Evolutionary conservation across 2,797 vertebrate genomes (phyloP).

Genomic region (Huso huso): DNA sequence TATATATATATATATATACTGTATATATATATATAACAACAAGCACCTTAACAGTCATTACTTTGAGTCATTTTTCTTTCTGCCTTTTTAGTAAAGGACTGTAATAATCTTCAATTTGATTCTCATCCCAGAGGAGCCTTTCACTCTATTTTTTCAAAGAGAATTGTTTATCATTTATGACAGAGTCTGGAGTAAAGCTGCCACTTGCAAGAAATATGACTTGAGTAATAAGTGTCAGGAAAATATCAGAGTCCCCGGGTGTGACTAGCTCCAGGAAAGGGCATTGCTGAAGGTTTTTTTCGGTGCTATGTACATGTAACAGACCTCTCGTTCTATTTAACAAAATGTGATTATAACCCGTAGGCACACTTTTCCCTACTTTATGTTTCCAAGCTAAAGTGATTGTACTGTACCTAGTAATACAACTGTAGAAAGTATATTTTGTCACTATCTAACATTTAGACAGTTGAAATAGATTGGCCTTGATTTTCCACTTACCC

Average conservation of each 20-base stretch:
- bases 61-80: background rate
- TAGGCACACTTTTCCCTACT: background rate
- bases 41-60: too few relatives aligned
- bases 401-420: background rate
- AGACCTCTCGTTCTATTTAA: too few relatives aligned
- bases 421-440: background rate
- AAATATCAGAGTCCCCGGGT: constrained; percentile 33
- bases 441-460: constrained; percentile 2
- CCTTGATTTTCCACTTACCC: background rate
- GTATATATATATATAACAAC: too few relatives aligned
- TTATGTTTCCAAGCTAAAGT: background rate
- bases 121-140: background rate
- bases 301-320: too few relatives aligned
- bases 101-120: constrained; percentile 8
- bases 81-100: background rate
- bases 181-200: constrained; percentile 24
- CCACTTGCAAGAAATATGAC: constrained; percentile 39
- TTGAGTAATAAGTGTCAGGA: constrained; percentile 45
- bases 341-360: constrained; percentile 25
- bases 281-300: too few relatives aligned
- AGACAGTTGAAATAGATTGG: background rate
- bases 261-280: too few relatives aligned
- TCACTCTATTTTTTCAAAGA: background rate
- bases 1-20: too few relatives aligned
- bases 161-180: constrained; percentile 20